Conservation (phyloP, 2,888 invertebrate species). For the Hemistola chrysoprasaria region DNA sequence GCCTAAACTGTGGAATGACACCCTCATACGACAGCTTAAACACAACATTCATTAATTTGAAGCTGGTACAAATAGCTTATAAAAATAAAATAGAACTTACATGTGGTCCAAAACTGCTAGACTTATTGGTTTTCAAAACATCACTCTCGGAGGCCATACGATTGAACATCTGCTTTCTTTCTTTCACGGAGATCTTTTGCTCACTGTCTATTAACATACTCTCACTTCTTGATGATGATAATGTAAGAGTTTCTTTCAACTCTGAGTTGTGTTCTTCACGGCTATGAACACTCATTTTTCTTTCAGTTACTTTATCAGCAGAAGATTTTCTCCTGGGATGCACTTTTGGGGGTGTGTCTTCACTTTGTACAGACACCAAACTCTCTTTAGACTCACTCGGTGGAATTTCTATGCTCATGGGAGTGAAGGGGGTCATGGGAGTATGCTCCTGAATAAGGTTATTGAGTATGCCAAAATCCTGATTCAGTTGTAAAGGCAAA, state of each 20-base stretch:
- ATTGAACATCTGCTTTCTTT: conserved; percentile 96
- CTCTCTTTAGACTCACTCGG: conserved; percentile 50
- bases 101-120: conserved; percentile 76
- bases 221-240: conserved; percentile 64
- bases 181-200: conserved; percentile 93
- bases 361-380: conserved; percentile 36
- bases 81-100: conserved; percentile 66
- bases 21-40: too few species aligned
- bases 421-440: conserved; percentile 13
- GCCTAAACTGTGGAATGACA: too few species aligned
- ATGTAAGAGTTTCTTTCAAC: conserved; percentile 40
- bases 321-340: conserved; percentile 58
- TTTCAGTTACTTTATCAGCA: conserved; percentile 54
- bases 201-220: conserved; percentile 74
- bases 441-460: conserved; percentile 55
- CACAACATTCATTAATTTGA: too few species aligned
- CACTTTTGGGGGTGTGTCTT: conserved; percentile 59
- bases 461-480: conserved; percentile 62
- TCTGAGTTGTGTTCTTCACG: conserved; percentile 38
- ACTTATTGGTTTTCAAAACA: conserved; percentile 77
- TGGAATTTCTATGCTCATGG: conserved; percentile 27
- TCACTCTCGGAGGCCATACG: conserved; percentile 93
- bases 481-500: conserved; percentile 68
- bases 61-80: neutral
- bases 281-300: conserved; percentile 41